These are phyloP conservation scores for Python bivittatus DNA, from an alignment of 2,113 vertebrate genomes.

Conservation along the genomic window DNA sequence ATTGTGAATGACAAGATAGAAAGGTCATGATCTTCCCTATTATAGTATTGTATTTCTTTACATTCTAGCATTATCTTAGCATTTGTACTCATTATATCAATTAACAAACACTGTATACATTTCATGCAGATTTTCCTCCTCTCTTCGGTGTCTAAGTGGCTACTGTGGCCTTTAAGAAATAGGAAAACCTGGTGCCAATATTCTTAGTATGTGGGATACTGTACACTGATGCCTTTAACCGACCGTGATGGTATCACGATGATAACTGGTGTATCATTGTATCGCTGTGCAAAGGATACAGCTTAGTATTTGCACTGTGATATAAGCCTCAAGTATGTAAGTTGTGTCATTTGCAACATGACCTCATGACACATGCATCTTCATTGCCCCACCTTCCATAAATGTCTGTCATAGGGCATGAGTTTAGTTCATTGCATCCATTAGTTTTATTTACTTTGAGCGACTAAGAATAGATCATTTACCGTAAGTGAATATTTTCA, in stretches of 20 bases:
- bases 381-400: neutral
- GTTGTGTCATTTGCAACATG: neutral
- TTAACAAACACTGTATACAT: neutral
- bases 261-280: neutral
- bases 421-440: constrained; percentile 3
- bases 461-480: neutral
- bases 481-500: neutral
- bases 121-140: neutral
- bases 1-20: neutral
- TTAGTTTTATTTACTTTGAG: constrained; percentile 7
- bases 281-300: neutral
- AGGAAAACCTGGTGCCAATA: neutral
- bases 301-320: neutral
- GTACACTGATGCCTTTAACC: neutral
- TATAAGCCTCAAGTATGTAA: neutral
- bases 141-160: neutral
- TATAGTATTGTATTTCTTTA: neutral
- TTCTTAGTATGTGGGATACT: neutral
- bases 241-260: neutral
- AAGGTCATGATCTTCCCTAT: neutral
- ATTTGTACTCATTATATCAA: neutral
- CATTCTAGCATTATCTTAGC: neutral
- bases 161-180: neutral
- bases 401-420: neutral
- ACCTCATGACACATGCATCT: neutral